Conservation (phyloP, 2,888 invertebrate species). For the Oscheius sp. region DNA sequence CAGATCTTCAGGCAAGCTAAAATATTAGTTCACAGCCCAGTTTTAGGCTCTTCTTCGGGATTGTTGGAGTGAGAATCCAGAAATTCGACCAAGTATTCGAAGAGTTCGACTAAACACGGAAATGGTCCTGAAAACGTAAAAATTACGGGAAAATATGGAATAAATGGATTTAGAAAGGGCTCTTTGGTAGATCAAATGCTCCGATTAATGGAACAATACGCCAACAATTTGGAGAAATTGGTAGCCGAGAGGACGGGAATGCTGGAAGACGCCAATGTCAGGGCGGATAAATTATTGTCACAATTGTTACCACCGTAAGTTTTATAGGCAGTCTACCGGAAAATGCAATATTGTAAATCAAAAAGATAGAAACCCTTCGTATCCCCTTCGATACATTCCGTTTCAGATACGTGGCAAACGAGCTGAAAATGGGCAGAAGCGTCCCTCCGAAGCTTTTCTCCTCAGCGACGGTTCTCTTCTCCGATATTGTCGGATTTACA, state of each 20-base stretch:
- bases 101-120: conserved; percentile 71
- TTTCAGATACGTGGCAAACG: conserved; percentile 66
- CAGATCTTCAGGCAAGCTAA: conserved; percentile 56
- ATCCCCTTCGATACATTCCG: neutral
- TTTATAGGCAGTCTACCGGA: no score
- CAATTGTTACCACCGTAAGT: conserved; percentile 65
- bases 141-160: neutral
- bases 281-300: conserved; percentile 68
- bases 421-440: conserved; percentile 68
- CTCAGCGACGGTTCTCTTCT: conserved; percentile 67
- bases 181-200: conserved; percentile 71
- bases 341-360: no score
- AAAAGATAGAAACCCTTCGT: no score
- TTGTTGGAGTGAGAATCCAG: conserved; percentile 71
- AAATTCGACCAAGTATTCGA: conserved; percentile 69
- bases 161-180: conserved; percentile 47
- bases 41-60: conserved; percentile 62
- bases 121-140: conserved; percentile 67
- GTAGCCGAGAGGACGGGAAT: conserved; percentile 72
- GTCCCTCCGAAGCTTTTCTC: conserved; percentile 66
- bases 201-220: conserved; percentile 68
- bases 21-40: neutral
- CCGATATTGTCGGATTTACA: conserved; percentile 66
- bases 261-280: conserved; percentile 70
- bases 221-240: conserved; percentile 71